Evolutionary conservation across 2,888 invertebrate species (phyloP), one percentile per base, ranked within the genome.

Genomic region (Drosophila tanythrix): DNA sequence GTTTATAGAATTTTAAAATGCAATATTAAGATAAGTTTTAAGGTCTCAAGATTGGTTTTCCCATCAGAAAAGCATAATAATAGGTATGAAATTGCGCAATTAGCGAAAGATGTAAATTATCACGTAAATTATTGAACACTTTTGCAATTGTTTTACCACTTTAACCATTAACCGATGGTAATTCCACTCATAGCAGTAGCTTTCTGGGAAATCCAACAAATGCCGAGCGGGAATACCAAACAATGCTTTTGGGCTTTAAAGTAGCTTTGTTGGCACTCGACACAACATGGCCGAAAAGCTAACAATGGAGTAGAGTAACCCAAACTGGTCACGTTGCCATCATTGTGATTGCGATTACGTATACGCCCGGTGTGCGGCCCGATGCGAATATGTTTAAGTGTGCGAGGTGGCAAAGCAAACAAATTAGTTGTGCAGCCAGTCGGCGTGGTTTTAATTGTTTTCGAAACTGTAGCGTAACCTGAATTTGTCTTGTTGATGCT

Each of bases 241-340:
- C 60, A 69, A 64, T 74, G 70, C 50, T 58, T 53, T 64, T 56
- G 71, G 75, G 88, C 85, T 60, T 88, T 75, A 80, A 79, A 81
- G 76, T 78, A 57, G 88, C 83, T 83, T 83, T 88, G 78, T 48
- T 60, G 56, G 78, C 79, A 83, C 83, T 83, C 78, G 83, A 83
- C 67, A 83, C 65, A 83, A 81, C 83, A 88, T 84, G 86, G 88
- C 80, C 77, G 40, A 78, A 75, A 75, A 83, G 74, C 57, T 61
- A 58, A 48, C 46, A 57, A 57, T 18, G n/a, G 21, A 33, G 33
- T 55, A 43, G 35, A 43, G 52, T 51, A 29, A 61, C 46, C 59
- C 29, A 57, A 78, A 76, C 75, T 70, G 79, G 79, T 79, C 66
- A 76, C 74, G 76, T 70, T 70, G 82, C 55, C 66, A 69, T 72